Base-by-base conservation (phyloP, 23 tunicate species). In the Botrylloides violaceus region DNA sequence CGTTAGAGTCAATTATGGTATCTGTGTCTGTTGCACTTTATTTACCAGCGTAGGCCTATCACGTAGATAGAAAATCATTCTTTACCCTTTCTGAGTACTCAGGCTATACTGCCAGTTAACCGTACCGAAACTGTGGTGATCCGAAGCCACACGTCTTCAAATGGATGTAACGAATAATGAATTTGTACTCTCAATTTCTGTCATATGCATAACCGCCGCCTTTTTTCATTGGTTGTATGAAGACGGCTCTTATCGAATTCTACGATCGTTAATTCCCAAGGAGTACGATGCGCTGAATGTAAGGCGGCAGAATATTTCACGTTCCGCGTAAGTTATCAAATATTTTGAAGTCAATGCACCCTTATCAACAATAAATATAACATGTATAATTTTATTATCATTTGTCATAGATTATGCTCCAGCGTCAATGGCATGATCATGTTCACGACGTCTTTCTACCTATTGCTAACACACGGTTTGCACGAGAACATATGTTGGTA, bases 401-500 rank as follows among this genome's bases (percentile, higher is more conserved):
- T 43, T 7, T 9, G 53, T 43, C 53, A 9, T 34, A 63, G 70
- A 28, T 31, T 63, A 9, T 15, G 70, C 35, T 63, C 70, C 26
- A 34, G 23, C 4, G 36, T 31, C 4, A 63, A 63, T 31, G 70
- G 36, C 20, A 63, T 31, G 7, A 63, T 63, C 29, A 63, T 63
- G 70, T 63, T 63, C 29, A 33, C 33, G 26, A 27, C 35, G 32
- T 63, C 70, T 29, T 63, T 63, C 18, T 63, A 63, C 33, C 35
- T 63, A 31, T 34, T 63, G 19, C 70, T 63, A 4, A 12, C 7
- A 7, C 70, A 63, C 70, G 29, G 29, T 63, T 9, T 63, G 3
- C 70, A 63, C 33, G 5, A 63, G 35, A 34, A 63, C 29, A 27
- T 63, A 9, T 63, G 70, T 9, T 63, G 70, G 70, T 63, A 63